Percentiles rank a stretch among this genome's conserved stretches.
Evolutionary conservation across 1,140 invertebrate species (phyloP).

Genomic region (Venturia canescens): DNA sequence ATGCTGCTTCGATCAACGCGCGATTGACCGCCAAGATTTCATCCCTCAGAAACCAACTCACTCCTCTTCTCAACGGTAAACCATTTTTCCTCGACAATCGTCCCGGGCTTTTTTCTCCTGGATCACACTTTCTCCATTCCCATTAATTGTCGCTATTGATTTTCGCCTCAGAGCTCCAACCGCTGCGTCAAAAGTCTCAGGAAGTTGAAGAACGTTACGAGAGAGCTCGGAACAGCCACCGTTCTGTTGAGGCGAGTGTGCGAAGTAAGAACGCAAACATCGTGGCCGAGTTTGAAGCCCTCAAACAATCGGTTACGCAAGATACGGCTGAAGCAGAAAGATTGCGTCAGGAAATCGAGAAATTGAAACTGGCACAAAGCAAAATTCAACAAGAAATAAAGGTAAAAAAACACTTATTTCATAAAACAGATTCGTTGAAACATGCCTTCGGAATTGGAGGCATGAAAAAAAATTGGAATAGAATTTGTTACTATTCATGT

Average conservation of each 20-base stretch:
- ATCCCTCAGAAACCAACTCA: constrained; percentile 79
- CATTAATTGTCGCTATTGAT: constrained; percentile 30
- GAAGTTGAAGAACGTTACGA: constrained; percentile 80
- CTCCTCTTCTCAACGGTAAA: constrained; percentile 81
- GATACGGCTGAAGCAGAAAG: constrained; percentile 58
- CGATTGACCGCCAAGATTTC: constrained; percentile 79
- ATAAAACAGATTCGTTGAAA: too few relatives aligned
- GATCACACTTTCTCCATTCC: constrained; percentile 42
- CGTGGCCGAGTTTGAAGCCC: constrained; percentile 58
- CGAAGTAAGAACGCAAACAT: constrained; percentile 78
- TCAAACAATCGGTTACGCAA: constrained; percentile 57
- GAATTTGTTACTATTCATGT: too few relatives aligned
- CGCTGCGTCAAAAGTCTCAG: constrained; percentile 77
- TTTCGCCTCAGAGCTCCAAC: constrained; percentile 77
- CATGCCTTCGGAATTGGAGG: too few relatives aligned
- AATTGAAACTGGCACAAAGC: constrained; percentile 63
- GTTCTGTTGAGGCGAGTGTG: constrained; percentile 78
- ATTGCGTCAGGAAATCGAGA: constrained; percentile 57
- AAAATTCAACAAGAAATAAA: constrained; percentile 64
- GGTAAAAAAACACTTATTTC: constrained; percentile 40
- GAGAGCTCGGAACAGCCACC: constrained; percentile 79
- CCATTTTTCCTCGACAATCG: constrained; percentile 1
- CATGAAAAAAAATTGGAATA: constrained; percentile 2
- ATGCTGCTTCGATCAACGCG: constrained; percentile 78
- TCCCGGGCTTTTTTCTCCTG: too few relatives aligned